phyloP scores from a whole-genome alignment of 1,140 invertebrate species.

The Zaprionus nigranus region DNA sequence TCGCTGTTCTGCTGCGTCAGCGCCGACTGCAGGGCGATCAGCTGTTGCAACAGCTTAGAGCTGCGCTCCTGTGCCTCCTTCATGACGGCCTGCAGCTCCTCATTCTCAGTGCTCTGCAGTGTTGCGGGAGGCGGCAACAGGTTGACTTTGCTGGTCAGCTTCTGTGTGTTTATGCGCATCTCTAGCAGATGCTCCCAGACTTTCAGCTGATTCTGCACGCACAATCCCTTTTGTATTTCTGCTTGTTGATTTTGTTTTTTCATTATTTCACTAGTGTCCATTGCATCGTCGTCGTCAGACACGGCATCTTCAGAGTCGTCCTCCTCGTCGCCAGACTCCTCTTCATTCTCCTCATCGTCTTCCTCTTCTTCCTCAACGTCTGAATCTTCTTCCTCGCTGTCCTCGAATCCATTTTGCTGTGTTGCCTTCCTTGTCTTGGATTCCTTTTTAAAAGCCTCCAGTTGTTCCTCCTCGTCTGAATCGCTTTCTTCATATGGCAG shows the following conservation, averaged over 20 bases:
- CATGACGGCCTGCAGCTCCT: slow-evolving; percentile 86
- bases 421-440: slow-evolving; percentile 16
- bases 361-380: slow-evolving; percentile 43
- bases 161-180: slow-evolving; percentile 93
- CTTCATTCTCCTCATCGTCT: slow-evolving; percentile 16
- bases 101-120: slow-evolving; percentile 86
- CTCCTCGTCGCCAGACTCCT: slow-evolving; percentile 50
- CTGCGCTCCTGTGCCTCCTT: slow-evolving; percentile 86
- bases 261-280: slow-evolving; percentile 63
- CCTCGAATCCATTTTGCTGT: neutral
- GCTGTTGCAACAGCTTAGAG: slow-evolving; percentile 87
- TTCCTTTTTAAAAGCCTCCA: slow-evolving; percentile 49
- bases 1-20: slow-evolving; percentile 69
- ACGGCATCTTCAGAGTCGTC: slow-evolving; percentile 50
- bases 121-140: slow-evolving; percentile 89
- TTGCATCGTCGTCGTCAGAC: slow-evolving; percentile 69
- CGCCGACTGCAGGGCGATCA: slow-evolving; percentile 86
- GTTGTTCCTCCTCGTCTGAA: slow-evolving; percentile 56
- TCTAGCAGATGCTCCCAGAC: slow-evolving; percentile 94
- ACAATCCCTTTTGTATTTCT: slow-evolving; percentile 90
- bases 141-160: slow-evolving; percentile 90
- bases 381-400: slow-evolving; percentile 28
- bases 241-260: slow-evolving; percentile 82
- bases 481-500: slow-evolving; percentile 74
- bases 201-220: slow-evolving; percentile 90